Evolutionary conservation across 2,888 invertebrate genomes (phyloP).

Genomic region (Stramonita haemastoma): DNA sequence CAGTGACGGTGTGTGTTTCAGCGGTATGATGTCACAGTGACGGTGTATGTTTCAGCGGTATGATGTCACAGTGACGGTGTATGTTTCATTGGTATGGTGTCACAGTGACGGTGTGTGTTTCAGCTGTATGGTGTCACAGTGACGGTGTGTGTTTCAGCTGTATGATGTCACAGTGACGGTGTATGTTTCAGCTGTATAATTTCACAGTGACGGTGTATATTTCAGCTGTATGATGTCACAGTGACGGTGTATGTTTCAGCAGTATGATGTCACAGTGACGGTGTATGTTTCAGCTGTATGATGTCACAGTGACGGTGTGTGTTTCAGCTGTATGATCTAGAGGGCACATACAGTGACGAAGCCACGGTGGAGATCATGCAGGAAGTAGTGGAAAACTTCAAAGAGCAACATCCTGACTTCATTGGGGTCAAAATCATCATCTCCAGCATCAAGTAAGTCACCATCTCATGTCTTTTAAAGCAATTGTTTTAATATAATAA

Average conservation of each 20-base stretch:
- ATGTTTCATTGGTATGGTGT: not conserved
- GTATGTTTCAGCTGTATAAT: not conserved
- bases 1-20: not conserved
- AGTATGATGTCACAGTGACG: not conserved
- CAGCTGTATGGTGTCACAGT: not conserved
- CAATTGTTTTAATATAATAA: not conserved
- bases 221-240: not conserved
- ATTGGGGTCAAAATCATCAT: conserved; percentile 66
- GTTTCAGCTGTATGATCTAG: conserved; percentile 65
- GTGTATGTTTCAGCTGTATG: not conserved
- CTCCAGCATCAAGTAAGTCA: conserved; percentile 55
- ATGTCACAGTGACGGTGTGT: not conserved
- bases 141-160: not conserved
- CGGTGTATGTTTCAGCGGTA: not conserved
- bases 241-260: not conserved
- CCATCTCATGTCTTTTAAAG: not conserved
- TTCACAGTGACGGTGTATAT: not conserved
- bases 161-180: no score
- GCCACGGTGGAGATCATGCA: conserved; percentile 56
- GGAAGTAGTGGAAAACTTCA: conserved; percentile 55
- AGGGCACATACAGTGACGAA: conserved; percentile 55
- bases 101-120: not conserved
- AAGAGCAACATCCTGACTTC: conserved; percentile 60
- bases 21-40: not conserved
- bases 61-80: not conserved